Conservation (phyloP, 2,888 invertebrate species). For the Ferdinandea cuprea region DNA sequence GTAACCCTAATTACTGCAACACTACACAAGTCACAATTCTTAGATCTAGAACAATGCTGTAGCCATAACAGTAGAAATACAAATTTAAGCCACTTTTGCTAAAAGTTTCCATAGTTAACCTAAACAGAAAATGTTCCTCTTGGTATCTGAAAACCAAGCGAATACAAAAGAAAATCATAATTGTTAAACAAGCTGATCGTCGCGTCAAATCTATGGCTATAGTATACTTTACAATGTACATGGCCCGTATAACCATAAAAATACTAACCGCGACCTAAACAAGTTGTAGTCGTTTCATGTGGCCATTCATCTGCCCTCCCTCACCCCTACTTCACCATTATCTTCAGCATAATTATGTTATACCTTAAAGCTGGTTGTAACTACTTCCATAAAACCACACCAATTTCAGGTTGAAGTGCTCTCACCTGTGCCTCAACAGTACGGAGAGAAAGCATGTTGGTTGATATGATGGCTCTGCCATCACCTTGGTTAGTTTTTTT, state of each 20-base stretch:
- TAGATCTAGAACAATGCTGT: conserved; percentile 7
- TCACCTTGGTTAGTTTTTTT: conserved; percentile 35
- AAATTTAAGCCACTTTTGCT: not conserved
- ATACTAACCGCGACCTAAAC: conserved; percentile 56
- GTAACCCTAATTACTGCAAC: not conserved
- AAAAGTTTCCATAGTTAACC: conserved; percentile 4
- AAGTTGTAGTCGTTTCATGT: conserved; percentile 45
- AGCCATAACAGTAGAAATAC: not conserved
- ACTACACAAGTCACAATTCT: not conserved
- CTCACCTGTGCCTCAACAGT: conserved; percentile 54
- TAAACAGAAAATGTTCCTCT: not conserved
- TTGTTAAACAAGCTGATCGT: not conserved
- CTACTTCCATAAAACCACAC: conserved; percentile 68
- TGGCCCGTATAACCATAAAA: conserved; percentile 37
- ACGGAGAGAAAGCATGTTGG: conserved; percentile 59
- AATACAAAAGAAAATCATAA: conserved; percentile 20
- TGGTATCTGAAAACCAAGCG: not conserved
- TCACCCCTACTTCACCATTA: conserved; percentile 47
- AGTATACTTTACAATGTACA: conserved; percentile 27
- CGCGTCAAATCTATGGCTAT: conserved; percentile 35
- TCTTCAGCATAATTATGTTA: conserved; percentile 53
- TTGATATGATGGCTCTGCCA: conserved; percentile 42
- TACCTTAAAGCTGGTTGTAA: conserved; percentile 58
- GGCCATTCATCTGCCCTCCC: conserved; percentile 20
- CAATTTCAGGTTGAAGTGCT: conserved; percentile 65